These are phyloP conservation scores for Platygyra sinensis DNA, from an alignment of 64 coral and sea anemone genomes.

Conservation along the genomic window DNA sequence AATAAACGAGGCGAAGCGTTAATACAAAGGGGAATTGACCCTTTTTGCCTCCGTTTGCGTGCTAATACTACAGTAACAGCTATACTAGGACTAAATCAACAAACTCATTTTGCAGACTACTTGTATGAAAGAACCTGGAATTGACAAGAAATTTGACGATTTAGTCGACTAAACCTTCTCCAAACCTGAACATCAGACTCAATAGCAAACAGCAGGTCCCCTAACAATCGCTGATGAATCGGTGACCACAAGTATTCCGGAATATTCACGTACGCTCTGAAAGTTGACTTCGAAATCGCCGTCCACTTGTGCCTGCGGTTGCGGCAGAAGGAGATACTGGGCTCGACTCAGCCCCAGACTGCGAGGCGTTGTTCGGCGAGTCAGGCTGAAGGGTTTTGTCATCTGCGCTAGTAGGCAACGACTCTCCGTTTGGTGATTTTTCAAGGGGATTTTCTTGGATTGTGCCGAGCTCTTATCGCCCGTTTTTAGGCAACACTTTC, in stretches of 20 bases:
- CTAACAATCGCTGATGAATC: conserved; percentile 91
- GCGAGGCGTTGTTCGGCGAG: neutral
- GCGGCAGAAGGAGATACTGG: conserved; percentile 22
- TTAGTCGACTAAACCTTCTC: conserved; percentile 72
- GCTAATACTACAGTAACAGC: too few relatives aligned
- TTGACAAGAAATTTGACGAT: neutral
- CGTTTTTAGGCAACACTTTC: neutral
- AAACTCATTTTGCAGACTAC: too few relatives aligned
- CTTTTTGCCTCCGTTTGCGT: too few relatives aligned
- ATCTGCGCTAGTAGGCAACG: neutral
- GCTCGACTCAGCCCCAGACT: conserved; percentile 16
- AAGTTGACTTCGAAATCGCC: conserved; percentile 48
- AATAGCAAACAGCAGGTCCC: conserved; percentile 93
- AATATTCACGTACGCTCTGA: conserved; percentile 83
- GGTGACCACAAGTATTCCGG: conserved; percentile 97
- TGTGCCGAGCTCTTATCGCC: neutral
- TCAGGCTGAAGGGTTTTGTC: conserved; percentile 5
- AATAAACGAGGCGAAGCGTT: too few relatives aligned
- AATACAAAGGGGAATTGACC: too few relatives aligned
- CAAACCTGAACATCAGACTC: conserved; percentile 98
- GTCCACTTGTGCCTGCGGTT: conserved; percentile 30
- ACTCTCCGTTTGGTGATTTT: neutral
- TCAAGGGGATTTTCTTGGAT: neutral
- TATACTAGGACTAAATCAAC: too few relatives aligned
- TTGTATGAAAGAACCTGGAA: too few relatives aligned